Base-by-base conservation (phyloP, 2,113 vertebrate genomes). In the Peromyscus leucopus region DNA sequence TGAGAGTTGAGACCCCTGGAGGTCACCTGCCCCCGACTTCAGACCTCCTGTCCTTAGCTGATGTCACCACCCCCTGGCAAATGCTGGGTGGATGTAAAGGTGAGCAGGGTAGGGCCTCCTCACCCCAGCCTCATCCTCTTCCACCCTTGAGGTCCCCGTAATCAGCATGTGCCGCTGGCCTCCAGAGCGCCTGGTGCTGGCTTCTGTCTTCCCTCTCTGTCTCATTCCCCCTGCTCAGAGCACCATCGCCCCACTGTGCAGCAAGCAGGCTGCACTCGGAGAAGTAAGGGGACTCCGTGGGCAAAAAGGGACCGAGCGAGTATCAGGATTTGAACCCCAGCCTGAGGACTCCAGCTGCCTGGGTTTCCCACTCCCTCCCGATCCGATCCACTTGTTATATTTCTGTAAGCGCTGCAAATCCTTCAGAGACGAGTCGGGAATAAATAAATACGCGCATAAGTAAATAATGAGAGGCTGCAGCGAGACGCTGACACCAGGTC, bases 391-490 rank as follows among this genome's bases (percentile, higher is more conserved):
- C 82, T 31, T 8, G 13, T 13, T 94, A 96, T 51, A 51, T 88
- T 95, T 97, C 91, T 79, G 86, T 94, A 83, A 96, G 96, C 89
- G 63, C 91, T 1, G 1, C 78, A 94, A 71, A 95, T 91, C 96
- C 89, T 92, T 63, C 7, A 16, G 86, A 90, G 89, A 87, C 6
- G 4, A 69, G 82, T 39, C 1, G 48, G 86, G 96, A 96, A 96
- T 95, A 90, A 69, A 88, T 90, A 96, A 82, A 69, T 69, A 92
- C 33, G 31, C n/a, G 19, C 71, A 39, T 28, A 76, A 89, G 89
- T 39, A 93, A 96, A 59, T 65, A 88, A 69, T 17, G 55, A 59
- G 92, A 82, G 91, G 94, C 86, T 7, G 71, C 19, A 7, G 59
- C 0, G 17, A 36, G 76, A n/a, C 0, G 26, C 74, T 4, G 69